Percentiles rank a stretch among this genome's conserved stretches.
Evolutionary conservation across 2,797 vertebrate genomes (phyloP).

Genomic region (Chloroceryle amazona): DNA sequence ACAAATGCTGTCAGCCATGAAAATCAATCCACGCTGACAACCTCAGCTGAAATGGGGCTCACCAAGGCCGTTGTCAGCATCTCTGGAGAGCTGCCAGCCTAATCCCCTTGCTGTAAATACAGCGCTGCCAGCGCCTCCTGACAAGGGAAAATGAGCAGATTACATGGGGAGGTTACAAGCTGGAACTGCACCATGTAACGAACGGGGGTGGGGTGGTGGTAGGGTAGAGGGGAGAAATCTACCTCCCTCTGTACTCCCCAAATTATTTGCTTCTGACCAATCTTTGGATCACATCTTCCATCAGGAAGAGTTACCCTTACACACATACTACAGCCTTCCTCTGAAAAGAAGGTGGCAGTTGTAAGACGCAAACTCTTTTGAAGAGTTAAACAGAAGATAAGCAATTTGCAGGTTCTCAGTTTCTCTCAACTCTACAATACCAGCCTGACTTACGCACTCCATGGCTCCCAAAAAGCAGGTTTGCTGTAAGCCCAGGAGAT

Average conservation of each 20-base stretch:
- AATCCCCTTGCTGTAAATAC: conserved; percentile 66
- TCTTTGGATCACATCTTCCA: background rate
- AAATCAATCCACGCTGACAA: conserved; percentile 70
- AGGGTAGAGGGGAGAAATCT: background rate
- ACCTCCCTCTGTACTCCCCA: background rate
- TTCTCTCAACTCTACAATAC: background rate
- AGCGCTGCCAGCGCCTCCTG: background rate
- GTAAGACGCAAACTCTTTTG: background rate
- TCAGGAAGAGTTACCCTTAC: background rate
- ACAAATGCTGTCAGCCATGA: conserved; percentile 50
- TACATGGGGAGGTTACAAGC: conserved; percentile 64
- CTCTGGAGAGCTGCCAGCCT: conserved; percentile 66
- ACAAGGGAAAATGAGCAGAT: conserved; percentile 71
- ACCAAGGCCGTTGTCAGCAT: background rate
- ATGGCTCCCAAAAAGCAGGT: background rate
- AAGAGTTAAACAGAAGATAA: background rate
- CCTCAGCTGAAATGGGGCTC: background rate
- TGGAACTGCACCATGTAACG: conserved; percentile 2
- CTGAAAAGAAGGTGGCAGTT: background rate
- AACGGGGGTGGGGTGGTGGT: background rate
- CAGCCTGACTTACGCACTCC: background rate
- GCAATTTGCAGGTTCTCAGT: background rate
- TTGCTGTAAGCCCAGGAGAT: background rate
- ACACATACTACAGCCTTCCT: background rate
- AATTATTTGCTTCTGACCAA: background rate